A percentile compares a stretch with the other conserved stretches of the same genome.
These are phyloP conservation scores for Varanus komodoensis DNA, from an alignment of 2,113 vertebrate genomes.

Conservation along the genomic window DNA sequence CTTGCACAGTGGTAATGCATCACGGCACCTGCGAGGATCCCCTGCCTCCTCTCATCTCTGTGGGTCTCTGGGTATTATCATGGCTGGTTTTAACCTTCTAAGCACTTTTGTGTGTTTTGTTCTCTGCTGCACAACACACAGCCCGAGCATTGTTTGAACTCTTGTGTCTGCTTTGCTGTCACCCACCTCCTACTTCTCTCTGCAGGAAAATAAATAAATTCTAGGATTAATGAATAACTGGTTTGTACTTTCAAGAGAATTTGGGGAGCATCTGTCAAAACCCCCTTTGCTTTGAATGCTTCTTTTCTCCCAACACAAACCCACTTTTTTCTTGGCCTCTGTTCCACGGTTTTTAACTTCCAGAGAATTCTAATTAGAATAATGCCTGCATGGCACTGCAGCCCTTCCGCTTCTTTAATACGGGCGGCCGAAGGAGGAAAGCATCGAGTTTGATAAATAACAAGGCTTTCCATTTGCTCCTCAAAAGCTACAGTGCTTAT, in stretches of 20 bases:
- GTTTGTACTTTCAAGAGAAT: constrained; percentile 46
- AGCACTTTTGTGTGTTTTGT: constrained; percentile 66
- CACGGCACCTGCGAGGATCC: constrained; percentile 33
- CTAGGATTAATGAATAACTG: constrained; percentile 65
- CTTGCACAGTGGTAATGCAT: constrained; percentile 42
- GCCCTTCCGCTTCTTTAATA: constrained; percentile 15
- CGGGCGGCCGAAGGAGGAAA: rapidly evolving
- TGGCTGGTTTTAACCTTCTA: constrained; percentile 72
- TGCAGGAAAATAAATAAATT: constrained; percentile 62
- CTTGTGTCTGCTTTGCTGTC: background rate
- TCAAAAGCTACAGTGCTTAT: background rate
- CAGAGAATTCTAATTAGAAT: constrained; percentile 52
- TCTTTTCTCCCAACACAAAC: constrained; percentile 40
- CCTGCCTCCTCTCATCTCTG: constrained; percentile 7
- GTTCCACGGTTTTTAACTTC: constrained; percentile 25
- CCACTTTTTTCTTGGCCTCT: background rate
- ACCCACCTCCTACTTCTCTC: constrained; percentile 20
- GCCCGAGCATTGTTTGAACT: constrained; percentile 52
- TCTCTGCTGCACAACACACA: constrained; percentile 54
- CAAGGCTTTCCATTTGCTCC: background rate
- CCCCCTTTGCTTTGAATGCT: constrained; percentile 53
- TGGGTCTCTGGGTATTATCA: constrained; percentile 36
- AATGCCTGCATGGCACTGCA: background rate
- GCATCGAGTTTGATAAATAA: rapidly evolving
- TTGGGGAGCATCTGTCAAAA: constrained; percentile 47